Percentiles rank a stretch among this genome's conserved stretches.
Conservation (phyloP, 2,113 vertebrate genomes). For the Laterallus jamaicensis region DNA sequence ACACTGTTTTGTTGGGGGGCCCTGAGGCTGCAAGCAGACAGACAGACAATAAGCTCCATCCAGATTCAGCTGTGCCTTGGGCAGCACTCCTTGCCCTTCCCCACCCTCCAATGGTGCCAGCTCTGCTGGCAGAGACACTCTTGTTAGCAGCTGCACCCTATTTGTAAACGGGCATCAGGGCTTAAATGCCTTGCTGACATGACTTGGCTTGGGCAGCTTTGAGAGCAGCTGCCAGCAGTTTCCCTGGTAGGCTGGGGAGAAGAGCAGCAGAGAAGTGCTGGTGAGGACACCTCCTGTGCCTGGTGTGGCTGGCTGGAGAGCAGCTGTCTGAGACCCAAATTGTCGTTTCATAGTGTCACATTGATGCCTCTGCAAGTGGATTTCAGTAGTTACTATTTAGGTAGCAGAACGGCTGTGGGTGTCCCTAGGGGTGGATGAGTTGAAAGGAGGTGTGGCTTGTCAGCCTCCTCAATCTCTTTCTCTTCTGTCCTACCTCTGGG, state of each 20-base stretch:
- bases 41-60: not conserved
- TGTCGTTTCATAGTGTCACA: not conserved
- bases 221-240: not conserved
- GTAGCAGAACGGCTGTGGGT: not conserved
- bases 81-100: not conserved
- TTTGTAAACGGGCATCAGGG: too few relatives aligned
- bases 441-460: not conserved
- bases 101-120: not conserved
- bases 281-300: not conserved
- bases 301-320: not conserved
- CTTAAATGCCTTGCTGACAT: not conserved
- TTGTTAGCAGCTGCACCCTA: not conserved
- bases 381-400: not conserved
- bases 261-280: not conserved
- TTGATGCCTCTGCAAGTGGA: not conserved
- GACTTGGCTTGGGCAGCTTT: not conserved
- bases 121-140: not conserved
- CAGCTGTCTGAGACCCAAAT: not conserved
- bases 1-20: not conserved
- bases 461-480: not conserved
- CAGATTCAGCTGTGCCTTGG: not conserved
- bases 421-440: not conserved
- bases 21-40: not conserved
- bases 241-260: too few relatives aligned
- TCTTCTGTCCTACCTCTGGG: not conserved